Evolutionary conservation across 2,113 vertebrate species (phyloP), one percentile per base, ranked within the genome.

Genomic region (Mus pahari): DNA sequence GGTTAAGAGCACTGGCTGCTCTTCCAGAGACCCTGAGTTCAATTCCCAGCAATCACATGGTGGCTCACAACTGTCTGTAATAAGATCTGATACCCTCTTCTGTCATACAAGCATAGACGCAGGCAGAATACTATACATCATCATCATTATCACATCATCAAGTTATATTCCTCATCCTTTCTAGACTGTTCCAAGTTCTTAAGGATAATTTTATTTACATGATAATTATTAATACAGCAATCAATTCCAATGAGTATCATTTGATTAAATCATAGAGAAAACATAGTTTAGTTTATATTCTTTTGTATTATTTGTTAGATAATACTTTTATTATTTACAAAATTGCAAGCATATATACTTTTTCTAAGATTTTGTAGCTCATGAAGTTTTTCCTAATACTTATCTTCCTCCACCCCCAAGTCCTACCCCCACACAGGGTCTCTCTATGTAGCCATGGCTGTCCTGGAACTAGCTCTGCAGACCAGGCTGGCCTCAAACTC

Each of bases 151-250:
- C n/a, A n/a, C n/a, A n/a, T n/a, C n/a, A n/a, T n/a, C n/a, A n/a
- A n/a, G n/a, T n/a, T 62, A 62, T 62, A 62, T 62, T 9, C 60
- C 7, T 62, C 60, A 62, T 62, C 60, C 24, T 62, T 62, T 62
- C 60, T 62, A 62, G 60, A 62, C 9, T 24, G 3, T 62, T 62
- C 7, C 60, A 62, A 86, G 13, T 48, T 53, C 31, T 89, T 96
- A 95, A 92, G 66, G 55, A 88, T 92, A 86, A 60, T 60, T 94
- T 95, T 93, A 92, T 64, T 91, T 93, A 89, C 50, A 79, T 89
- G 24, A 87, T 86, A 94, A 89, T 42, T 93, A 14, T 10, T 91
- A 94, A 96, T 70, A 92, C 0, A 94, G 3, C 17, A 84, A 86
- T 89, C 26, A 73, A 77, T 77, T 86, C 39, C 77, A 84, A 50